Evolutionary conservation across 2,797 vertebrate species (phyloP).

Genomic region (Triplophysa bombifrons): DNA sequence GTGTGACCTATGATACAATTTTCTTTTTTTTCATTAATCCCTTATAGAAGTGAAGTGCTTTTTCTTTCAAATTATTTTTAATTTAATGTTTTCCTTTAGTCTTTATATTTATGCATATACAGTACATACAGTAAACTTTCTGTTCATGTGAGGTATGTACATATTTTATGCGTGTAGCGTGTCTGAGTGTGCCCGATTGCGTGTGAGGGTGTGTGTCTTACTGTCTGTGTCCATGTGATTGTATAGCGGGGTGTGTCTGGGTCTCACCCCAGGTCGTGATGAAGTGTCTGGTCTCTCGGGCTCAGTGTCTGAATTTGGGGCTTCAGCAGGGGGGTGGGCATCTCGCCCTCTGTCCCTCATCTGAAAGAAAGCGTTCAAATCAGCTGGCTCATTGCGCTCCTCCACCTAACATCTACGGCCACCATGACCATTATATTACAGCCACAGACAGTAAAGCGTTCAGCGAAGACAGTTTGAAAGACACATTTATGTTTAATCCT

Average conservation of each 20-base stretch:
- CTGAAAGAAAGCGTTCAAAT: constrained; percentile 27
- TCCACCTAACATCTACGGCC: constrained; percentile 18
- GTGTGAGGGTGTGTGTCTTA: constrained; percentile 50
- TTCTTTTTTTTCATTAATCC: too few species aligned
- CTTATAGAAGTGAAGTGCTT: too few species aligned
- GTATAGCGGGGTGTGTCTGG: constrained; percentile 58
- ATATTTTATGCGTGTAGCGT: constrained; percentile 18
- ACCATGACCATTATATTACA: constrained; percentile 29
- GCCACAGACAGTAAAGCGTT: constrained; percentile 31
- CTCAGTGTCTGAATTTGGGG: constrained; percentile 56
- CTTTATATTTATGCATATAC: too few species aligned
- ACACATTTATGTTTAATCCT: constrained; percentile 62
- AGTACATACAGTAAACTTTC: too few species aligned
- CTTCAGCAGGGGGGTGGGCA: constrained; percentile 31
- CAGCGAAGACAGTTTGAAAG: constrained; percentile 50
- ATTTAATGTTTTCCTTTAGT: too few species aligned
- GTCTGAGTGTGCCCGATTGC: constrained; percentile 56
- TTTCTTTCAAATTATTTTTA: too few species aligned
- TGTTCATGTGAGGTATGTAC: not conserved
- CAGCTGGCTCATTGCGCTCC: constrained; percentile 44
- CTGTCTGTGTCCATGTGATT: constrained; percentile 58
- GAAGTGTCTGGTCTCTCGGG: constrained; percentile 60
- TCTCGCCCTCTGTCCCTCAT: constrained; percentile 29
- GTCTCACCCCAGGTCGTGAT: constrained; percentile 56
- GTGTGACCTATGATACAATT: not conserved